phyloP scores from a whole-genome alignment of 2,888 invertebrate genomes.

The Torymus tubicola region DNA sequence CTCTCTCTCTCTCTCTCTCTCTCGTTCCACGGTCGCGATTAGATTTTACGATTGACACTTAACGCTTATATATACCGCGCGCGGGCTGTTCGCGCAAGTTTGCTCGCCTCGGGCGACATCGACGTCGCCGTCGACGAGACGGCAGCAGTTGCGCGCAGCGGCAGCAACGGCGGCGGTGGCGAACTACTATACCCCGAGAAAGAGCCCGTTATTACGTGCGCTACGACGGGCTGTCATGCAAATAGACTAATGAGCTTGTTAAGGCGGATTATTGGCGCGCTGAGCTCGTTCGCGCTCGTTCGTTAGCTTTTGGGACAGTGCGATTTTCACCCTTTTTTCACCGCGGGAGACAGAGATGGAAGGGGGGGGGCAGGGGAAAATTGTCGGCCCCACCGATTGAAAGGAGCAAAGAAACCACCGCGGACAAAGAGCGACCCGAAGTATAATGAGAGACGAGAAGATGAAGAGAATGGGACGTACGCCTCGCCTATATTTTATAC shows the following conservation, averaged over 20 bases:
- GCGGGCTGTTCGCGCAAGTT: constrained; percentile 5
- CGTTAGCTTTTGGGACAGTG: constrained; percentile 46
- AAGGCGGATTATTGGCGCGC: constrained; percentile 61
- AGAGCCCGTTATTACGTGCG: constrained; percentile 38
- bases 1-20: background rate
- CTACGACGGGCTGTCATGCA: constrained; percentile 64
- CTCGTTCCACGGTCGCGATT: constrained; percentile 42
- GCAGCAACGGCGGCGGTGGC: background rate
- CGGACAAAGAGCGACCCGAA: constrained; percentile 28
- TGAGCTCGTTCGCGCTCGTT: constrained; percentile 21
- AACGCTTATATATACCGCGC: constrained; percentile 7
- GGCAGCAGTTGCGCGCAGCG: too few species aligned
- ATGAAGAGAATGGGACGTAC: background rate
- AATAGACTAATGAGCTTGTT: constrained; percentile 72
- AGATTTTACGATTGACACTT: constrained; percentile 57
- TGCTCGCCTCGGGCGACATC: constrained; percentile 26
- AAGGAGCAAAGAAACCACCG: constrained; percentile 26
- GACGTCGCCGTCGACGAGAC: background rate
- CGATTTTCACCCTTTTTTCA: constrained; percentile 37
- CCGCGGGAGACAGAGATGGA: background rate
- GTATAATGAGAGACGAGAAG: constrained; percentile 38
- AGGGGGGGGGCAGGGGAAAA: constrained; percentile 10
- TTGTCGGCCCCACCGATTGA: constrained; percentile 38
- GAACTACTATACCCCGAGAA: background rate
- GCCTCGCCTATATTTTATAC: background rate